Evolutionary conservation across 2,797 vertebrate species (phyloP), one percentile per base, ranked within the genome.

Genomic region (Meda fulgida): DNA sequence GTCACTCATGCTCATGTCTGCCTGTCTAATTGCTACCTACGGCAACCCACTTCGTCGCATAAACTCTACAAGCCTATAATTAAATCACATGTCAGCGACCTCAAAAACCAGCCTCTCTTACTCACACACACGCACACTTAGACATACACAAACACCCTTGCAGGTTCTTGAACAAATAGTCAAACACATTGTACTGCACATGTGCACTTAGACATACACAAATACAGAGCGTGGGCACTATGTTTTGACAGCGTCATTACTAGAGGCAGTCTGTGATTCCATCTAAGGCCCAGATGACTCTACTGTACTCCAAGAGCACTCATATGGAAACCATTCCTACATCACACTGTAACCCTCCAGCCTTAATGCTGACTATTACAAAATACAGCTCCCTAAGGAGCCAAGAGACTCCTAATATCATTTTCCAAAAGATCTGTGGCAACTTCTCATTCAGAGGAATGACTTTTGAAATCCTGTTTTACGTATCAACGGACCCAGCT

Each of bases 21-120:
- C 67, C 72, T 21, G 13, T 84, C 76, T 87, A 90, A 91, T 88
- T 87, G 78, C 87, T 66, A 85, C 58, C 40, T 86, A 76, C 66
- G 78, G 7, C 2, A 87, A 90, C 91, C 89, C 88, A 89, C 90
- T 89, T 91, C 89, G 89, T 90, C 91, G 91, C 91, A 88, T 88
- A 92, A 92, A 92, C 86, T 89, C 91, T 88, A 84, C 81, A 91
- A 92, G 90, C 92, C 93, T 92, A 92, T 93, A 93, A 93, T 95
- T 96, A 95, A 93, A 94, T 92, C 92, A 92, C 89, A 94, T 93
- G 92, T 92, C 93, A 93, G 90, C 91, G 92, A 92, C 93, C 93
- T 92, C 91, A 93, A 91, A 89, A 91, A 91, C 87, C 89, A 88
- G 89, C 91, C 90, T 78, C 66, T 78, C 66, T 80, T 26, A 55